These are phyloP conservation scores for Acanthurus tractus DNA, from an alignment of 2,797 vertebrate genomes.

Conservation along the genomic window DNA sequence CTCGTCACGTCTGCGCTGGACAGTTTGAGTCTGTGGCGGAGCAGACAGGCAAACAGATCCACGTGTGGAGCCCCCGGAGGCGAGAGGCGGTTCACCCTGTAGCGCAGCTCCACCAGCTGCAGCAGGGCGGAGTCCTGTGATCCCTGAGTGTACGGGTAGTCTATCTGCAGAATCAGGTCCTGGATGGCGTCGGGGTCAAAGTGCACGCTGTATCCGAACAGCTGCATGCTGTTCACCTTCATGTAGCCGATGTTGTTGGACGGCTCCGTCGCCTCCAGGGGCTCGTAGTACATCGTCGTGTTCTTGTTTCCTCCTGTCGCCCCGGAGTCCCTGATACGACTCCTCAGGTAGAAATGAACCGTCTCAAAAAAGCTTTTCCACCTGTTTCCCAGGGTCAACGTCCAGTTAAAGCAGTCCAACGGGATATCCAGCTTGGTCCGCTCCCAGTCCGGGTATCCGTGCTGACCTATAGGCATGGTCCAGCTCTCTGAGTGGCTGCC, in stretches of 20 bases:
- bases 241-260: constrained; percentile 93
- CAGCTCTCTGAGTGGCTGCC: constrained; percentile 99
- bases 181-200: constrained; percentile 97
- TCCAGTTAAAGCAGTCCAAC: constrained; percentile 97
- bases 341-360: constrained; percentile 96
- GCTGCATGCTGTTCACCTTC: constrained; percentile 97
- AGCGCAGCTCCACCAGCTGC: constrained; percentile 94
- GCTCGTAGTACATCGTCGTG: constrained; percentile 67
- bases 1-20: constrained; percentile 94
- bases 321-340: constrained; percentile 87
- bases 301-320: constrained; percentile 75
- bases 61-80: constrained; percentile 91
- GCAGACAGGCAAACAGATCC: constrained; percentile 96
- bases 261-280: constrained; percentile 86
- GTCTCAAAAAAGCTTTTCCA: constrained; percentile 99
- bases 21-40: constrained; percentile 96
- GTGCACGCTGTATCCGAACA: constrained; percentile 98
- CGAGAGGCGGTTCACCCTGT: constrained; percentile 96
- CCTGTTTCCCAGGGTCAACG: constrained; percentile 94
- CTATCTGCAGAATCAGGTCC: constrained; percentile 97
- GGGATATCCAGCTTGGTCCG: constrained; percentile 92
- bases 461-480: constrained; percentile 95
- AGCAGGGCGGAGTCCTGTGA: constrained; percentile 96
- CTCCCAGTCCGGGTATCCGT: constrained; percentile 96
- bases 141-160: constrained; percentile 98